phyloP scores from a whole-genome alignment of 2,888 invertebrate genomes.

The Cryptops parisi region DNA sequence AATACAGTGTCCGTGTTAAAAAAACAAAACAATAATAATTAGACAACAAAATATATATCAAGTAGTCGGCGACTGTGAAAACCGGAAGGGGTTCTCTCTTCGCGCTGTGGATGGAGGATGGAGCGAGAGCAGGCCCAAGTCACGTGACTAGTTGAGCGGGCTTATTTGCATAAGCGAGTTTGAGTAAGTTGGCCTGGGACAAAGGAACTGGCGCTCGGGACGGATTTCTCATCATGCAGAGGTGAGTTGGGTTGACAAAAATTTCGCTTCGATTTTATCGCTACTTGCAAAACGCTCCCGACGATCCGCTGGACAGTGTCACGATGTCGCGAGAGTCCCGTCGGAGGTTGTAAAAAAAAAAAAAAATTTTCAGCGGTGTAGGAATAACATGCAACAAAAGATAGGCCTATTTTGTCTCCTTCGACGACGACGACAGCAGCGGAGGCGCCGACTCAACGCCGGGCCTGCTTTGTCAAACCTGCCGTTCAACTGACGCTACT shows the following conservation, averaged over 20 bases:
- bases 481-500: no score
- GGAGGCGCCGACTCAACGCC: no score
- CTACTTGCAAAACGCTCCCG: not conserved
- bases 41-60: no score
- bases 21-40: no score
- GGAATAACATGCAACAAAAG: slow-evolving; percentile 11
- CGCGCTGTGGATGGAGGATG: no score
- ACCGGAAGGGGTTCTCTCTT: not conserved
- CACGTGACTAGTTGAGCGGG: slow-evolving; percentile 13
- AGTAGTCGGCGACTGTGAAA: not conserved
- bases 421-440: no score
- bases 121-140: no score
- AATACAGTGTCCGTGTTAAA: no score
- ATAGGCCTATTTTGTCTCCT: slow-evolving; percentile 13
- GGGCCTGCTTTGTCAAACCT: no score
- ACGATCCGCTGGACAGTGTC: no score
- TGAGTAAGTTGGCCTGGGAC: slow-evolving; percentile 15
- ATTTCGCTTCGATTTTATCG: not conserved
- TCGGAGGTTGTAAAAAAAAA: no score
- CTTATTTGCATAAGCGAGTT: slow-evolving; percentile 16
- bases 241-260: slow-evolving; percentile 4
- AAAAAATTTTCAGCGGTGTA: not conserved
- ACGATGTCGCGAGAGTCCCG: no score
- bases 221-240: slow-evolving; percentile 11
- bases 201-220: slow-evolving; percentile 14